Evolutionary conservation across 2,113 vertebrate species (phyloP).

Genomic region (Proteles cristata): DNA sequence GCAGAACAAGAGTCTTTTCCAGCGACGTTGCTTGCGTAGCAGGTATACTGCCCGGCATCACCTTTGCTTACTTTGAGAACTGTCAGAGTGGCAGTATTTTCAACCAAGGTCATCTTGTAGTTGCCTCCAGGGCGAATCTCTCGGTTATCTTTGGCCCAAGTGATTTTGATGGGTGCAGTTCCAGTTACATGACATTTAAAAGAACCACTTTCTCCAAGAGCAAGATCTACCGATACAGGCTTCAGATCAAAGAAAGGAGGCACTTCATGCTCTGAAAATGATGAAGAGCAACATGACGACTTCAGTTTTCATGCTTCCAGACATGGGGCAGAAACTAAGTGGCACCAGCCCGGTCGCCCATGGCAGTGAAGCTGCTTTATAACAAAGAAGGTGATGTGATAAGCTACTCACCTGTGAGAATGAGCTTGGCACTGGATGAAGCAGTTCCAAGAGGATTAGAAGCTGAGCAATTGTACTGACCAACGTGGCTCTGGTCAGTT

Average conservation of each 20-base stretch:
- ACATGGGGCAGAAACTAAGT: neutral
- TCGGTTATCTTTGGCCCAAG: constrained; percentile 98
- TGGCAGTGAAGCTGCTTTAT: neutral
- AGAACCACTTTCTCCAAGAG: constrained; percentile 92
- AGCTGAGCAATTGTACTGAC: constrained; percentile 95
- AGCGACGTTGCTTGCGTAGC: constrained; percentile 93
- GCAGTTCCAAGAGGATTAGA: constrained; percentile 95
- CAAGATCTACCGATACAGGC: constrained; percentile 90
- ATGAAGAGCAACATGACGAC: constrained; percentile 65
- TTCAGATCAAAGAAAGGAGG: constrained; percentile 96
- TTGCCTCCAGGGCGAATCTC: constrained; percentile 96
- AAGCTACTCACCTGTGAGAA: constrained; percentile 93
- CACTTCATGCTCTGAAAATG: constrained; percentile 93
- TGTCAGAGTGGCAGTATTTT: constrained; percentile 91
- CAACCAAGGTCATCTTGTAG: constrained; percentile 95
- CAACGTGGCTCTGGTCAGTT: constrained; percentile 90
- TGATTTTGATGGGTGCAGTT: constrained; percentile 95
- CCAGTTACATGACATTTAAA: constrained; percentile 96
- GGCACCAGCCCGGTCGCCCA: neutral
- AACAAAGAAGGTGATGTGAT: neutral
- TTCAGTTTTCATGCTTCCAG: constrained; percentile 27
- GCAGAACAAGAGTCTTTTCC: constrained; percentile 94
- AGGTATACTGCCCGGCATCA: constrained; percentile 94
- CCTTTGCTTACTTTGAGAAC: constrained; percentile 94
- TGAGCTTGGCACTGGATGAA: constrained; percentile 95